Percentiles rank a stretch among this genome's conserved stretches.
Evolutionary conservation across 2,113 vertebrate species (phyloP).

Genomic region (Anhinga anhinga): DNA sequence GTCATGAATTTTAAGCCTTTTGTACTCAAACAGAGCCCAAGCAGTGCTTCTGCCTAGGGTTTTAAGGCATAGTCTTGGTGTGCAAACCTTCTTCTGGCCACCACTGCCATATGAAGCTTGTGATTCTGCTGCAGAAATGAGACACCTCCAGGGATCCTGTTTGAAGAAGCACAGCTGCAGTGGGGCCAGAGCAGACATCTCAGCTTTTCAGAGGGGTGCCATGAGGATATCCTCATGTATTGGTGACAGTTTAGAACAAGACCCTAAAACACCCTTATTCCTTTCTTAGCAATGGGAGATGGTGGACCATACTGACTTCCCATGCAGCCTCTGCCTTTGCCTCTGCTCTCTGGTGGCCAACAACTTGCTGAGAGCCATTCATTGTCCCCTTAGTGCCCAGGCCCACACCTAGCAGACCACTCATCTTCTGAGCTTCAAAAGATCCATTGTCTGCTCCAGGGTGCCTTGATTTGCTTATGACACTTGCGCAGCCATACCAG

Average conservation of each 20-base stretch:
- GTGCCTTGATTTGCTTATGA: neutral
- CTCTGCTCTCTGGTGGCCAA: neutral
- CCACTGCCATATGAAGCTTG: neutral
- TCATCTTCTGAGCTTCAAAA: neutral
- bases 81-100: neutral
- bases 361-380: neutral
- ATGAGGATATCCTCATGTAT: accelerated
- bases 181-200: accelerated
- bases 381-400: neutral
- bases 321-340: neutral
- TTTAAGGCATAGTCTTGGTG: neutral
- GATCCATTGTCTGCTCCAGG: neutral
- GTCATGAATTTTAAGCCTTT: neutral
- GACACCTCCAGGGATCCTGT: neutral
- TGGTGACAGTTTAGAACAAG: neutral
- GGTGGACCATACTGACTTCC: neutral
- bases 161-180: neutral
- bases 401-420: neutral
- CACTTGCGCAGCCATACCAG: neutral
- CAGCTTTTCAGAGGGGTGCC: neutral
- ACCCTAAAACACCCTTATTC: neutral
- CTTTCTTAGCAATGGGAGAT: neutral
- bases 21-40: neutral
- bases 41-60: neutral
- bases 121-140: neutral